A percentile compares a stretch with the other conserved stretches of the same genome.
Conservation (phyloP, 2,888 invertebrate species). For the Cryptus viduatorius region DNA sequence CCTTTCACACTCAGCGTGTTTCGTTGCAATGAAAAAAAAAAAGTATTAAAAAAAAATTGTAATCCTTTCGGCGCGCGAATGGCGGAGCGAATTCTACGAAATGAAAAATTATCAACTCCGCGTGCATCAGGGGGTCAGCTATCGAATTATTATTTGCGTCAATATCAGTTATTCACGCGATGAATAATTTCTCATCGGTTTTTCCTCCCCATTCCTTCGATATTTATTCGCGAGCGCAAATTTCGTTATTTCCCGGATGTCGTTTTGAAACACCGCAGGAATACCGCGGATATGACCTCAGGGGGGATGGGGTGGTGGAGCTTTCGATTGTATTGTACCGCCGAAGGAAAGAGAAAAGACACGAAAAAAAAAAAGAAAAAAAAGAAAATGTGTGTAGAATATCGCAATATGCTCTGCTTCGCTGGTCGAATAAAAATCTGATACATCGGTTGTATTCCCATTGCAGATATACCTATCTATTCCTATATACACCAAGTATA, state of each 20-base stretch:
- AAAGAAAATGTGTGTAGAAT: constrained; percentile 45
- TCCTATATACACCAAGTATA: constrained; percentile 10
- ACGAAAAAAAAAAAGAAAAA: not conserved
- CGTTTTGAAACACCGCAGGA: constrained; percentile 59
- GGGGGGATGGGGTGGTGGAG: constrained; percentile 11
- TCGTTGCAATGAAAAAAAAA: not conserved
- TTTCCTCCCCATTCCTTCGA: constrained; percentile 1
- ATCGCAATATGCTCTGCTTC: constrained; percentile 60
- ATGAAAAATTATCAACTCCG: not conserved
- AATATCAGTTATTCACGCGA: constrained; percentile 38
- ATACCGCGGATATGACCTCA: constrained; percentile 59
- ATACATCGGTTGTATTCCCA: constrained; percentile 56
- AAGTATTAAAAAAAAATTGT: not conserved
- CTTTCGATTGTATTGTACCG: not conserved
- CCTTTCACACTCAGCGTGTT: constrained; percentile 9
- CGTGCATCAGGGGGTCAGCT: not conserved
- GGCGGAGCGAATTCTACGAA: not conserved
- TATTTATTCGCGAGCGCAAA: constrained; percentile 44
- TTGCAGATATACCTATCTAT: constrained; percentile 55
- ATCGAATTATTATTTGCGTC: constrained; percentile 21
- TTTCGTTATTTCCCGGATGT: constrained; percentile 57
- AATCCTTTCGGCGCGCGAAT: not conserved
- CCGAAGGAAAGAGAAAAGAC: not conserved
- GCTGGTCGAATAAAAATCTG: constrained; percentile 68
- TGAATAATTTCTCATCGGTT: not conserved